Evolutionary conservation across 2,797 vertebrate species (phyloP).

Genomic region (Danio albolineatus): DNA sequence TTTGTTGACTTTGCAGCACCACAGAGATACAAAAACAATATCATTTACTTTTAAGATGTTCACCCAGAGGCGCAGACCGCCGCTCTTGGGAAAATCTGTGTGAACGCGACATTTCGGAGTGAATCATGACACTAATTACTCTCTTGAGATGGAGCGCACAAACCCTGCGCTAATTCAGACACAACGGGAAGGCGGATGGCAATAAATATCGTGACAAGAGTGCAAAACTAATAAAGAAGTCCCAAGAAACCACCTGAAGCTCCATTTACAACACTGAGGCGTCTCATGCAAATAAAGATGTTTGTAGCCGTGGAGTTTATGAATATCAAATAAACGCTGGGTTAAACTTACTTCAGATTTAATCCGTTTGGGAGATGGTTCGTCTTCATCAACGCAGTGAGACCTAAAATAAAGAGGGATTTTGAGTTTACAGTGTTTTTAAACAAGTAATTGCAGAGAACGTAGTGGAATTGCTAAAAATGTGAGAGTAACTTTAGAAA

Average conservation of each 20-base stretch:
- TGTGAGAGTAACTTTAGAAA: no score
- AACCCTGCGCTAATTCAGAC: slow-evolving; percentile 14
- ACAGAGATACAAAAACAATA: not conserved
- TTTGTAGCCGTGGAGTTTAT: not conserved
- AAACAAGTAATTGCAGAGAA: not conserved
- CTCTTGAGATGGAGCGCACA: slow-evolving; percentile 37
- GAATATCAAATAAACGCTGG: slow-evolving; percentile 25
- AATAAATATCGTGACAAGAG: slow-evolving; percentile 30
- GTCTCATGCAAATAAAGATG: slow-evolving; percentile 16
- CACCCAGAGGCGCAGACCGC: slow-evolving; percentile 13
- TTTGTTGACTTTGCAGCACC: not conserved
- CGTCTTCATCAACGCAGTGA: slow-evolving; percentile 91
- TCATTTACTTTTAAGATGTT: slow-evolving; percentile 38
- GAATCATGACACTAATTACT: slow-evolving; percentile 47
- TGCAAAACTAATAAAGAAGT: slow-evolving; percentile 42
- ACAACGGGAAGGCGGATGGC: slow-evolving; percentile 1
- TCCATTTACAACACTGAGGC: slow-evolving; percentile 9
- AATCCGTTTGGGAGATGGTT: slow-evolving; percentile 93
- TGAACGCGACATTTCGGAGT: slow-evolving; percentile 10
- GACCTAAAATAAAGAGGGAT: slow-evolving; percentile 78
- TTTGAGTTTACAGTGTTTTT: not conserved
- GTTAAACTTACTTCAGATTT: slow-evolving; percentile 88
- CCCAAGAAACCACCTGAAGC: slow-evolving; percentile 41
- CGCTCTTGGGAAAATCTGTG: slow-evolving; percentile 37
- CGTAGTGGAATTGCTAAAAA: not conserved